phyloP scores from a whole-genome alignment of 1,140 invertebrate species.

The Calliphora vicina region DNA sequence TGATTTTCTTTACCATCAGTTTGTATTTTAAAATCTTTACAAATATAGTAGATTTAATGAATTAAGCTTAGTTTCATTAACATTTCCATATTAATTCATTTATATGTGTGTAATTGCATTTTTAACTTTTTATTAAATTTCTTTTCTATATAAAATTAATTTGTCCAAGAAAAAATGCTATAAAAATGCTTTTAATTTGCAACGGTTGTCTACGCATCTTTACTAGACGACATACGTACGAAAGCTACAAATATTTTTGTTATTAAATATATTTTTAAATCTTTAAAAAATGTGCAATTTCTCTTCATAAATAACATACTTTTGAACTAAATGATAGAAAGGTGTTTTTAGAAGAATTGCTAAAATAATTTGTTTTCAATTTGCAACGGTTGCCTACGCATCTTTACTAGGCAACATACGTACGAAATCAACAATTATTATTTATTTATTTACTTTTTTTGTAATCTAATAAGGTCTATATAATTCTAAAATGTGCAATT shows the following conservation, averaged over 20 bases:
- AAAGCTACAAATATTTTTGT: slow-evolving; percentile 42
- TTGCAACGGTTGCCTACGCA: slow-evolving; percentile 58
- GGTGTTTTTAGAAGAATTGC: slow-evolving; percentile 37
- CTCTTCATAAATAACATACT: background rate
- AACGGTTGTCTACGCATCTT: slow-evolving; percentile 54
- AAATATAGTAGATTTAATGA: no score
- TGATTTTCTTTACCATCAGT: no score
- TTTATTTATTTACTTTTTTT: background rate
- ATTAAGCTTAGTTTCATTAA: no score
- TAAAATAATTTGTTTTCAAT: slow-evolving; percentile 47
- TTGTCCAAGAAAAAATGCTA: slow-evolving; percentile 41
- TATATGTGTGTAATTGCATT: no score
- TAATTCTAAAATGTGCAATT: no score
- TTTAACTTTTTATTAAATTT: background rate
- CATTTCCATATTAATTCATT: no score
- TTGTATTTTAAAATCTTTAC: no score
- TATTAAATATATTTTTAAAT: background rate
- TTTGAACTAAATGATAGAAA: no score
- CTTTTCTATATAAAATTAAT: background rate
- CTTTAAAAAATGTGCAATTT: background rate
- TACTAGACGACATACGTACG: slow-evolving; percentile 50
- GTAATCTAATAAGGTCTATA: background rate
- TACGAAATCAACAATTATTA: slow-evolving; percentile 42
- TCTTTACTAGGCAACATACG: slow-evolving; percentile 48
- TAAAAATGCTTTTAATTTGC: slow-evolving; percentile 51